phyloP scores from a whole-genome alignment of 2,113 vertebrate genomes.

The Coptodon bakossiorum region DNA sequence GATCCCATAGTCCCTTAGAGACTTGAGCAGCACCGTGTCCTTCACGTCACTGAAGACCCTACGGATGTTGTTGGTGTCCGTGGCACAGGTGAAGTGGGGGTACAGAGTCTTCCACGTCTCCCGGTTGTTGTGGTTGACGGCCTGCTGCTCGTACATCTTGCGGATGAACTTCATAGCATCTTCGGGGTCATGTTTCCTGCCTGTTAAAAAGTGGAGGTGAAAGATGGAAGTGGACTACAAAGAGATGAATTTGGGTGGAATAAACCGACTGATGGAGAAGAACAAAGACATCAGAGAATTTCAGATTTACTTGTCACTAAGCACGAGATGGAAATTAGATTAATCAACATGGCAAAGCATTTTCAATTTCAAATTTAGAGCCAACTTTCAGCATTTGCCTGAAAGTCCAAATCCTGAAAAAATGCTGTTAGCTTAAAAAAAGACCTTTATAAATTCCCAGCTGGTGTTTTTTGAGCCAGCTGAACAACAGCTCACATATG shows the following conservation, averaged over 20 bases:
- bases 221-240: neutral
- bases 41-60: constrained; percentile 81
- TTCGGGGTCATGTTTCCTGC: constrained; percentile 60
- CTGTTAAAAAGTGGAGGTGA: constrained; percentile 36
- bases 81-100: constrained; percentile 86
- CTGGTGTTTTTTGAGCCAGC: neutral
- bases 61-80: constrained; percentile 85
- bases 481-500: neutral
- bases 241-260: neutral
- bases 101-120: constrained; percentile 71
- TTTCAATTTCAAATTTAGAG: neutral
- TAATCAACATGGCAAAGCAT: neutral
- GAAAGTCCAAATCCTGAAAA: neutral
- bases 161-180: constrained; percentile 76
- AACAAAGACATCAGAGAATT: neutral
- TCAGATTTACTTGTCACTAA: neutral
- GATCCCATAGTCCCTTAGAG: constrained; percentile 70
- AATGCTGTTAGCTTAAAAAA: neutral
- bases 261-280: neutral
- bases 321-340: neutral
- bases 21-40: constrained; percentile 78
- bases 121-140: constrained; percentile 32
- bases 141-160: constrained; percentile 72
- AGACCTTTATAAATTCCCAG: neutral
- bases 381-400: neutral